A percentile compares a stretch with the other conserved stretches of the same genome.
Conservation (phyloP, 1,140 invertebrate genomes). For the Meloidogyne chitwoodi region DNA sequence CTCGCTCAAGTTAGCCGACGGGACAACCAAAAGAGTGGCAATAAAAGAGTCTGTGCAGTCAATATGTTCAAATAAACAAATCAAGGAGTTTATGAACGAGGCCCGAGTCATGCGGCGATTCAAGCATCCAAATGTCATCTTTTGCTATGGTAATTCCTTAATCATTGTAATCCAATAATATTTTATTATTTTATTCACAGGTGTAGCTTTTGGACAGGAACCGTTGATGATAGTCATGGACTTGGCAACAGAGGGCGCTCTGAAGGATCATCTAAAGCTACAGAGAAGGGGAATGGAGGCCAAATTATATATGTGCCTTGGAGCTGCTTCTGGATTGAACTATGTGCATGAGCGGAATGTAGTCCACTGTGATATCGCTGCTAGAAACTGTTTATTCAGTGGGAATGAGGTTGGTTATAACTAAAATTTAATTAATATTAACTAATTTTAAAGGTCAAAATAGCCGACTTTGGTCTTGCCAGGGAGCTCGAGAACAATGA, state of each 20-base stretch:
- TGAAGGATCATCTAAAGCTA: conserved; percentile 21
- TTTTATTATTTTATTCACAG: conserved; percentile 9
- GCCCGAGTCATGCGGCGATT: conserved; percentile 35
- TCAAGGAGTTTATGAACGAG: conserved; percentile 41
- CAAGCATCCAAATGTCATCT: conserved; percentile 34
- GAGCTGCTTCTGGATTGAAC: conserved; percentile 27
- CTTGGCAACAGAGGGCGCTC: conserved; percentile 18
- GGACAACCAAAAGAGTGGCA: background rate
- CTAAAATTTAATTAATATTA: background rate
- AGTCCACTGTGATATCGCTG: conserved; percentile 27
- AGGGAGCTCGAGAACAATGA: conserved; percentile 16
- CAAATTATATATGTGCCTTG: conserved; percentile 36
- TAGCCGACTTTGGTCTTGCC: conserved; percentile 32
- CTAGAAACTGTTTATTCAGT: conserved; percentile 27
- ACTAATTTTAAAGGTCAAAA: conserved; percentile 24
- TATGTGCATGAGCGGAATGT: conserved; percentile 22
- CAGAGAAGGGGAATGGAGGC: background rate
- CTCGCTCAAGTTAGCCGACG: too few relatives aligned
- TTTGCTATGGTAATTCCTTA: background rate
- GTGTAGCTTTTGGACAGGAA: conserved; percentile 37
- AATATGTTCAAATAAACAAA: background rate
- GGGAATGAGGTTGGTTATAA: background rate
- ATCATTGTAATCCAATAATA: background rate
- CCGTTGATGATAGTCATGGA: conserved; percentile 41
- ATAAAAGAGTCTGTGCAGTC: background rate